phyloP scores from a whole-genome alignment of 2,797 vertebrate genomes.

The Helicolenus hilgendorfi region DNA sequence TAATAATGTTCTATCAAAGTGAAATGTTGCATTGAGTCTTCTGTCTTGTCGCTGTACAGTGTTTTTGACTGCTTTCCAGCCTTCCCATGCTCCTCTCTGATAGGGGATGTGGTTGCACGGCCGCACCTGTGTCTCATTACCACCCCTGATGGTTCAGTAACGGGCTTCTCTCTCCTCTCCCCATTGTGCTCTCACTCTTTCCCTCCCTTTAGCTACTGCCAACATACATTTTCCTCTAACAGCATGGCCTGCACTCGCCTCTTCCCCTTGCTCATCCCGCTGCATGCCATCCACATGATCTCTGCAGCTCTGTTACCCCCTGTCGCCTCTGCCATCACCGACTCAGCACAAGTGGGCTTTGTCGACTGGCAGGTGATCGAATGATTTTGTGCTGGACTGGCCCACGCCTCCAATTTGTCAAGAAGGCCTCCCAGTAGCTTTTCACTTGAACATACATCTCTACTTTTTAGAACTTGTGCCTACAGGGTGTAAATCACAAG shows the following conservation, averaged over 20 bases:
- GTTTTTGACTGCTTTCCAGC: constrained; percentile 36
- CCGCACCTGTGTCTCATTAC: constrained; percentile 87
- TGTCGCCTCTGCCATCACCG: constrained; percentile 48
- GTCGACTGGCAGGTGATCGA: constrained; percentile 54
- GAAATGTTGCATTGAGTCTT: constrained; percentile 49
- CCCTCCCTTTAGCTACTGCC: constrained; percentile 80
- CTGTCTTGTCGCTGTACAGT: constrained; percentile 23
- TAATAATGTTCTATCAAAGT: constrained; percentile 74
- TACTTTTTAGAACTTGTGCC: neutral
- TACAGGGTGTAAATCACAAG: neutral
- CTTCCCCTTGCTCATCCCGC: constrained; percentile 33
- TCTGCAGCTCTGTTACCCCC: constrained; percentile 29
- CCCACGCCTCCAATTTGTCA: constrained; percentile 54
- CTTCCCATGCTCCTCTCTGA: constrained; percentile 42
- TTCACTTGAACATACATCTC: constrained; percentile 5
- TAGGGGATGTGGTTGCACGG: constrained; percentile 49
- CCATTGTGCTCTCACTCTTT: constrained; percentile 66
- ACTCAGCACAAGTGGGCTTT: constrained; percentile 44
- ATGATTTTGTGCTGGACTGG: constrained; percentile 66
- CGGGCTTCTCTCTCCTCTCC: constrained; percentile 60
- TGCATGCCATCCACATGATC: constrained; percentile 48
- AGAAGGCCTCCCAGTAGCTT: constrained; percentile 10
- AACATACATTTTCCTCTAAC: constrained; percentile 82
- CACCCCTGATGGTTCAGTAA: constrained; percentile 76
- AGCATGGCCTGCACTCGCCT: constrained; percentile 45